Percentiles rank a stretch among this genome's conserved stretches.
Conservation (phyloP, 1,140 invertebrate genomes). For the Panagrolaimus sp. region DNA sequence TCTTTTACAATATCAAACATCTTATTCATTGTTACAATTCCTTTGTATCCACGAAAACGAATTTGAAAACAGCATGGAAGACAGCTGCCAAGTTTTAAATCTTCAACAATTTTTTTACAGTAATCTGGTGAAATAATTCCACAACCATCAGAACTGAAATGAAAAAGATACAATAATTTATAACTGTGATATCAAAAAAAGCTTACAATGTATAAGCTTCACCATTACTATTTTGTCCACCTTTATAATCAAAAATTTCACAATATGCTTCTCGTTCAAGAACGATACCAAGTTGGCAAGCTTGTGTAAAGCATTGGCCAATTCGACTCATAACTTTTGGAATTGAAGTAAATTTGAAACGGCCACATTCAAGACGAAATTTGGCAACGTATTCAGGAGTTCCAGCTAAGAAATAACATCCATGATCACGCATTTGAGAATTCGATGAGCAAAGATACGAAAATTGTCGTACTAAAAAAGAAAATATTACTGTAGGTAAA, state of each 20-base stretch:
- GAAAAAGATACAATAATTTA: too few species aligned
- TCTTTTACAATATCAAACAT: conserved; percentile 28
- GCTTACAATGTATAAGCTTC: conserved; percentile 45
- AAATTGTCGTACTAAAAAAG: neutral
- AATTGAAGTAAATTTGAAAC: conserved; percentile 39
- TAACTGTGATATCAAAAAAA: too few species aligned
- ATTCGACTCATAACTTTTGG: conserved; percentile 50
- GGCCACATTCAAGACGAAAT: conserved; percentile 33
- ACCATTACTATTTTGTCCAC: conserved; percentile 27
- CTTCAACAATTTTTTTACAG: conserved; percentile 30
- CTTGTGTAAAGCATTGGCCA: conserved; percentile 47
- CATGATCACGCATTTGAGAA: conserved; percentile 48
- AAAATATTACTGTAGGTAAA: neutral
- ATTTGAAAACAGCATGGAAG: conserved; percentile 7
- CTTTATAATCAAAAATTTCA: conserved; percentile 22
- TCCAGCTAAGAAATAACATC: conserved; percentile 40
- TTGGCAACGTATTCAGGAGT: conserved; percentile 6
- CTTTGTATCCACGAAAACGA: conserved; percentile 42
- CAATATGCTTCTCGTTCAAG: neutral
- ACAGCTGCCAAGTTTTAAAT: neutral
- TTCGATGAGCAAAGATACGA: conserved; percentile 36
- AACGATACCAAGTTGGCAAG: neutral
- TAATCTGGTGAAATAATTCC: conserved; percentile 27
- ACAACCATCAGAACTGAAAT: conserved; percentile 44
- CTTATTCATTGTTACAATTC: conserved; percentile 34